These are phyloP conservation scores for Onthophagus taurus DNA, from an alignment of 1,140 invertebrate species.

Conservation along the genomic window DNA sequence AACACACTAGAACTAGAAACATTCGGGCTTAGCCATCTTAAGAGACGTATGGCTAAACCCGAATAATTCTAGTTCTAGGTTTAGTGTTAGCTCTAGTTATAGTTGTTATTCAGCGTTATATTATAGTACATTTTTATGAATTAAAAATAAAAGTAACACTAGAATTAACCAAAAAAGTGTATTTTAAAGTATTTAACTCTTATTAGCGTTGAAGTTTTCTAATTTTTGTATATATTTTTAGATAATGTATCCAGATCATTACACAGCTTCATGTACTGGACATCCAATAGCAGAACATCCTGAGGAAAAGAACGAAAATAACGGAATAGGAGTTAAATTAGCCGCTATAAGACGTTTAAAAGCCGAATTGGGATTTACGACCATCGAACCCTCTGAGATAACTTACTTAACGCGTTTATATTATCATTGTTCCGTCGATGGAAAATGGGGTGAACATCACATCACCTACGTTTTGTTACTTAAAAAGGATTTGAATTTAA, in stretches of 20 bases:
- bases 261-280: constrained; percentile 95
- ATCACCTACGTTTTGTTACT: constrained; percentile 91
- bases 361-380: constrained; percentile 77
- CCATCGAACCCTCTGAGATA: constrained; percentile 57
- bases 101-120: no score
- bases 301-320: constrained; percentile 64
- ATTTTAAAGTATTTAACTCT: no score
- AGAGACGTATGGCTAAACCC: no score
- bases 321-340: constrained; percentile 63
- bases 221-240: no score
- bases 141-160: constrained; percentile 33
- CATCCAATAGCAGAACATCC: constrained; percentile 78
- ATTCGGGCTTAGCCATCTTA: no score
- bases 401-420: constrained; percentile 80
- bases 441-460: constrained; percentile 90
- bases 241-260: constrained; percentile 75
- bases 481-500: constrained; percentile 62
- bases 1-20: no score
- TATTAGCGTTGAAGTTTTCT: no score
- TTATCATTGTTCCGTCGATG: constrained; percentile 68
- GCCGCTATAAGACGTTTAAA: constrained; percentile 82
- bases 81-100: no score
- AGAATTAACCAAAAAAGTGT: constrained; percentile 22
- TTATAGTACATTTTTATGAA: no score
- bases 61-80: no score